Conservation (phyloP, 2,888 invertebrate species). For the Neoscelio sp. region DNA sequence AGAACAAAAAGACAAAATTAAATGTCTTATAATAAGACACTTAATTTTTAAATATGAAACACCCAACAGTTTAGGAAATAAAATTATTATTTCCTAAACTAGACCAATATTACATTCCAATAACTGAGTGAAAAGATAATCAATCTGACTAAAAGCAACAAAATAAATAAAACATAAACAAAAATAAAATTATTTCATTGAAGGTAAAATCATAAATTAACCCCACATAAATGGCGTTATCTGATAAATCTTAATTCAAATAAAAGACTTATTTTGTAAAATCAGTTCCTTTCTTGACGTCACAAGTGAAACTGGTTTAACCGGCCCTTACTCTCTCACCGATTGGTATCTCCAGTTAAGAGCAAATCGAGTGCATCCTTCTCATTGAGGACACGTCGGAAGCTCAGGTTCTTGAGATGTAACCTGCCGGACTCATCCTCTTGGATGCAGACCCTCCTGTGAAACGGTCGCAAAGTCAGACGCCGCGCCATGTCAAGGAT, state of each 20-base stretch:
- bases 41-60: too few species aligned
- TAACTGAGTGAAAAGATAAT: too few species aligned
- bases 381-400: slow-evolving; percentile 83
- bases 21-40: too few species aligned
- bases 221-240: slow-evolving; percentile 9
- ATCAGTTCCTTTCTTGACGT: slow-evolving; percentile 49
- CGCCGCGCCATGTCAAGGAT: slow-evolving; percentile 2
- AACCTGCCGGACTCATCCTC: slow-evolving; percentile 84
- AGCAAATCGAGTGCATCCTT: slow-evolving; percentile 84
- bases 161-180: too few species aligned
- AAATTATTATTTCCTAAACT: too few species aligned
- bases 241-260: slow-evolving; percentile 20
- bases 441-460: slow-evolving; percentile 83
- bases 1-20: not conserved
- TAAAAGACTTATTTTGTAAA: slow-evolving; percentile 42
- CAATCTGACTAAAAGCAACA: too few species aligned
- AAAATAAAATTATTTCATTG: too few species aligned
- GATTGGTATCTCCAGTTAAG: slow-evolving; percentile 84
- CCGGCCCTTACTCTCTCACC: slow-evolving; percentile 77
- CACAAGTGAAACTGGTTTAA: slow-evolving; percentile 63
- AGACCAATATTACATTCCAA: too few species aligned
- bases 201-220: slow-evolving; percentile 1
- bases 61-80: too few species aligned
- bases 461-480: slow-evolving; percentile 61
- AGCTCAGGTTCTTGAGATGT: slow-evolving; percentile 83